Conservation (phyloP, 2,113 vertebrate genomes). For the Eulemur rufifrons region DNA sequence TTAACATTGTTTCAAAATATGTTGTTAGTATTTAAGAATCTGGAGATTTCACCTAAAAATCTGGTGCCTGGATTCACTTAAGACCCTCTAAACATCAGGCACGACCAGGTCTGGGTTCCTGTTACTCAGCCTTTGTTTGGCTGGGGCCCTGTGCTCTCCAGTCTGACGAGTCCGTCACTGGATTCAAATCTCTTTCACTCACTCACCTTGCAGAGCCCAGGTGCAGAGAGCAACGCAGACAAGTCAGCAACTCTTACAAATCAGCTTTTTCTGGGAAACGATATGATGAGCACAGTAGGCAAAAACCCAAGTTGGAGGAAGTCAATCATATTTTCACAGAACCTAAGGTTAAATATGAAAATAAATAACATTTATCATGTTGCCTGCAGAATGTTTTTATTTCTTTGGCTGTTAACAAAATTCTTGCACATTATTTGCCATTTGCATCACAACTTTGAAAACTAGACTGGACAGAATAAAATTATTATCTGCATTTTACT, state of each 20-base stretch:
- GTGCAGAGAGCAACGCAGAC: no score
- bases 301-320: neutral
- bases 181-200: neutral
- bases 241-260: neutral
- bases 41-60: slow-evolving; percentile 6
- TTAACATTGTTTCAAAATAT: neutral
- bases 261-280: neutral
- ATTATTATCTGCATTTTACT: neutral
- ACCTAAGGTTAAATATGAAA: neutral
- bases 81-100: neutral
- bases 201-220: neutral
- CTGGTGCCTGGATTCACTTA: neutral
- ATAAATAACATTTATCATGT: neutral
- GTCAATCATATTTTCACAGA: neutral
- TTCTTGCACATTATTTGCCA: neutral
- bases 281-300: neutral
- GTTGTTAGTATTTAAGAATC: slow-evolving; percentile 15
- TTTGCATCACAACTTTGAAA: neutral
- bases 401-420: slow-evolving; percentile 25
- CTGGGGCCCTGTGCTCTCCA: neutral
- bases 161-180: neutral
- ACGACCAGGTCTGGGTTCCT: neutral
- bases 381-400: neutral
- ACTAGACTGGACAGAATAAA: neutral
- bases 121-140: neutral